Base-by-base conservation (phyloP, 2,888 invertebrate genomes). In the Apamea epomidion region DNA sequence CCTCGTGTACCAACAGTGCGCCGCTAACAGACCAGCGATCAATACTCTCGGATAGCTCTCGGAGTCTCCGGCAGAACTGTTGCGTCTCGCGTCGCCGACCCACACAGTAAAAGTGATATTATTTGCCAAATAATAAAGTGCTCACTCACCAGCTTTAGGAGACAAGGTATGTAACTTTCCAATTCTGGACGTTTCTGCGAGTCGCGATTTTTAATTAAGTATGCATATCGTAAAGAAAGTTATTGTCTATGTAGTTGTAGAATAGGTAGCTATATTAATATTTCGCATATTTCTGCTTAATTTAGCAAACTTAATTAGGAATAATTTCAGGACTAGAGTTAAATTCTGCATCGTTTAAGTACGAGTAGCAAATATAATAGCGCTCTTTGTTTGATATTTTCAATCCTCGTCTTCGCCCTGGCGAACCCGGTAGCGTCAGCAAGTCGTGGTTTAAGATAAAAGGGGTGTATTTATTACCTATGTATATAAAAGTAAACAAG, bases 121-220 rank as follows among this genome's bases (percentile, higher is more conserved):
- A 78, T 79, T 84, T 65, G 62, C 73, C 62, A 72, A 83, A 83
- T 81, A 85, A 82, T 81, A 65, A 70, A 84, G 81, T 87, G 79
- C 67, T 80, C 72, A 73, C 32, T 74, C 68, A 76, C 67, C 76
- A 76, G 69, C 62, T 82, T 74, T 76, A 80, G 79, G 82, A 86
- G 73, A 69, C 67, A 74, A 85, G 90, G 89, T 90, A 90, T 73
- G 89, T 85, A 12, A 90, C 89, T 90, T 90, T 90, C 90, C 82
- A 81, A 83, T 88, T 83, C 77, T 81, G 70, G 72, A 82, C 25
- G 60, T 85, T 88, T 86, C 80, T 82, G 76, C 58, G 74, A 67
- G 12, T 77, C 45, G 78, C 73, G 65, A 54, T 81, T 84, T 80
- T 81, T 78, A 76, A 72, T 78, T 74, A 54, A 54, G 65, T 70